Evolutionary conservation across 2,797 vertebrate genomes (phyloP).

Genomic region (Loriculus beryllinus): DNA sequence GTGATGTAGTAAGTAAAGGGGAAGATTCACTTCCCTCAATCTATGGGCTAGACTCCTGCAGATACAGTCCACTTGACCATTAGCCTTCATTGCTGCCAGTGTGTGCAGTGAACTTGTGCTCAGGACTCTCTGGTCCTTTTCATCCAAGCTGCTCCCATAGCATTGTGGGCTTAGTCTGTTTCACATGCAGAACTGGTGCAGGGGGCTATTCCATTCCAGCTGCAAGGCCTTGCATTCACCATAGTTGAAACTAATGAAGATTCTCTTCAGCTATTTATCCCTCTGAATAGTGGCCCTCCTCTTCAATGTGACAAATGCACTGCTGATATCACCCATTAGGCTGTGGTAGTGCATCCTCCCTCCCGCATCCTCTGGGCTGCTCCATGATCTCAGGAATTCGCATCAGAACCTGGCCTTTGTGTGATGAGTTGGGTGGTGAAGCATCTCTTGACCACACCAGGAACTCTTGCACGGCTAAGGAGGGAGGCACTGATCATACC

Average conservation of each 20-base stretch:
- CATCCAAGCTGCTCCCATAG: not conserved
- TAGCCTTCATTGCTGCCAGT: not conserved
- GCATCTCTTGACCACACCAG: not conserved
- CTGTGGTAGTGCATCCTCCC: not conserved
- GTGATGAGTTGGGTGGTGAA: not conserved
- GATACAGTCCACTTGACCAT: not conserved
- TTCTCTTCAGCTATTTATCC: not conserved
- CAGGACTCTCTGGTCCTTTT: not conserved
- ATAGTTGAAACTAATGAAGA: not conserved
- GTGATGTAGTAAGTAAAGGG: not conserved
- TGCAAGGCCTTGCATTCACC: not conserved
- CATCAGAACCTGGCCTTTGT: not conserved
- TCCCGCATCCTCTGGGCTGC: not conserved
- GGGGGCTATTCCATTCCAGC: not conserved
- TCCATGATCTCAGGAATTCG: not conserved
- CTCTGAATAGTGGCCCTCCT: not conserved
- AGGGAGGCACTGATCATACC: not conserved
- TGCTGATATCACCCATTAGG: not conserved
- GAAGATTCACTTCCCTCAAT: not conserved
- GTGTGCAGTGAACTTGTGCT: fast-evolving
- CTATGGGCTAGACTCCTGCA: not conserved
- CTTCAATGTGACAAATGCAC: not conserved
- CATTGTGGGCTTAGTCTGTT: not conserved
- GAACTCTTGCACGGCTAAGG: not conserved
- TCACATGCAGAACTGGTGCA: not conserved